phyloP scores from a whole-genome alignment of 23 tunicate genomes.

The Phallusia fumigata region DNA sequence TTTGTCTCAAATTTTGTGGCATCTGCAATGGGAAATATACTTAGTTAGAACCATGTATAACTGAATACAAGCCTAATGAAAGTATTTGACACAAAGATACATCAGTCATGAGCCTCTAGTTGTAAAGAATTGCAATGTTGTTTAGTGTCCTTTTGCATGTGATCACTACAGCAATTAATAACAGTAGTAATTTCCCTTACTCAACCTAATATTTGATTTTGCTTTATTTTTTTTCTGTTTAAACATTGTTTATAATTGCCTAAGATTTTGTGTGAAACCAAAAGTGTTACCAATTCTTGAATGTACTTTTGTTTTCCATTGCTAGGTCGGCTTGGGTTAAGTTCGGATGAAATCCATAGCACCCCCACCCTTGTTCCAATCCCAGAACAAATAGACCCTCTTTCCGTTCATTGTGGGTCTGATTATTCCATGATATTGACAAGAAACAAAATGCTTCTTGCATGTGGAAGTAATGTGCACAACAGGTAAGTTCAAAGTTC shows the following conservation, averaged over 20 bases:
- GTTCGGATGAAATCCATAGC: constrained; percentile 34
- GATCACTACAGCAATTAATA: too few relatives aligned
- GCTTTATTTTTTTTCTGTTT: too few relatives aligned
- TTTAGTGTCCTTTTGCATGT: too few relatives aligned
- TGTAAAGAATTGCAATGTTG: too few relatives aligned
- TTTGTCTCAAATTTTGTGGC: too few relatives aligned
- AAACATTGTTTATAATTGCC: neutral
- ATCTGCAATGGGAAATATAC: too few relatives aligned
- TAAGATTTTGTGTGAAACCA: neutral
- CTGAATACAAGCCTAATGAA: too few relatives aligned
- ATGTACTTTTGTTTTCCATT: neutral
- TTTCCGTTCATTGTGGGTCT: constrained; percentile 74
- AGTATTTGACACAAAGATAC: too few relatives aligned
- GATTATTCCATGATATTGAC: constrained; percentile 87
- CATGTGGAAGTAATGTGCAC: constrained; percentile 71
- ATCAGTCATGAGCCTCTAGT: too few relatives aligned
- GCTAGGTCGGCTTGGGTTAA: constrained; percentile 77
- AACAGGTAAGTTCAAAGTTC: constrained; percentile 41
- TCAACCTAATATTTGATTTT: too few relatives aligned
- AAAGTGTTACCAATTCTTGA: neutral
- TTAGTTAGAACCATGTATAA: too few relatives aligned
- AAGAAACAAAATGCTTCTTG: constrained; percentile 42
- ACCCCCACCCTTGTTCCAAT: constrained; percentile 54
- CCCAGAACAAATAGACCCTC: constrained; percentile 60
- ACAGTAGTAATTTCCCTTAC: too few relatives aligned